Evolutionary conservation across 2,888 invertebrate species (phyloP), one percentile per base, ranked within the genome.

Genomic region (Tiliacea citrago): DNA sequence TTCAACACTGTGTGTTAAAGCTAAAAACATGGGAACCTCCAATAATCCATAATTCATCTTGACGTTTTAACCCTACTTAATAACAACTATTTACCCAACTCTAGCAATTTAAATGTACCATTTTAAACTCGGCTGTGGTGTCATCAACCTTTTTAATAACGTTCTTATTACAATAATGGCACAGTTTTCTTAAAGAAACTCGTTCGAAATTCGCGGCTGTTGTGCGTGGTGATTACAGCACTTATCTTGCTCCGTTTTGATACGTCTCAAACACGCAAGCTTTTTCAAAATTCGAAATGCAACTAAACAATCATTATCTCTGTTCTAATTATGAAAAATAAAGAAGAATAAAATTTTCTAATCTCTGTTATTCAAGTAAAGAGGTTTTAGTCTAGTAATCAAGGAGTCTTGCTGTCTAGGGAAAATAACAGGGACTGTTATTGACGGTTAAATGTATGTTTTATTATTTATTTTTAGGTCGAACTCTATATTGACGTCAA

Each of bases 81-180:
- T 82, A 80, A 83, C 68, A 74, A 74, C 60, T 63, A 79, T 82
- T 83, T 73, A 70, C 69, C 8, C 60, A 12, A 58, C 63, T 73
- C 72, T 51, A 70, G 70, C 76, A 80, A 80, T 79, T 73, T 83
- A 76, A 73, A 76, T 70, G 60, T 68, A 68, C 39, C 63, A 79
- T 71, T 80, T 82, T 67, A 73, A 82, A 79, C 72, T 60, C 60
- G 76, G 70, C 45, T 60, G 42, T 21, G 67, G 82, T 85, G 85
- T 85, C 86, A 81, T 85, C 87, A 86, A 86, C 85, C 86, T 86
- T 81, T 84, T 86, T 77, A 84, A 84, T 85, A 82, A 85, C 63
- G 66, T 76, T 79, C 85, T 86, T 76, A 85, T 81, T 85, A 85
- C 73, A 81, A 87, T 87, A 86, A 86, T 86, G 72, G 67, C 77